These are phyloP conservation scores for Gobio occitaniae DNA, from an alignment of 2,797 vertebrate genomes.

Conservation along the genomic window DNA sequence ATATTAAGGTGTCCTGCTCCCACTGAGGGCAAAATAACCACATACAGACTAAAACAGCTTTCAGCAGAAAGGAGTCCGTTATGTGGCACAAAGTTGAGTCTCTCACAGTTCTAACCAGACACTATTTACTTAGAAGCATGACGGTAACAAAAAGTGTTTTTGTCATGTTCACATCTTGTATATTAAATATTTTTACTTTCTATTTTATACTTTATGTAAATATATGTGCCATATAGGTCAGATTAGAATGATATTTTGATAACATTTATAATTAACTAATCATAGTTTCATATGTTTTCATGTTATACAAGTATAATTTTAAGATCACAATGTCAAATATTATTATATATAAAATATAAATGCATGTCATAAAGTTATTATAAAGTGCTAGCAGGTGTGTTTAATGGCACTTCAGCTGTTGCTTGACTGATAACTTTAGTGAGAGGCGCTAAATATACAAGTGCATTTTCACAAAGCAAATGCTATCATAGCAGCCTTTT, in stretches of 20 bases:
- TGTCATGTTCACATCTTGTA: not conserved
- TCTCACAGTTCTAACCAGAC: not conserved
- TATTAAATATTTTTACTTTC: not conserved
- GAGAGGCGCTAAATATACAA: not conserved
- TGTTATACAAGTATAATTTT: not conserved
- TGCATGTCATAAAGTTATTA: not conserved
- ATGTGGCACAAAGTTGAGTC: too few relatives aligned
- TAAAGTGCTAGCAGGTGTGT: not conserved
- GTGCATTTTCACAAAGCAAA: not conserved
- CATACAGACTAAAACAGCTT: not conserved
- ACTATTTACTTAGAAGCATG: not conserved
- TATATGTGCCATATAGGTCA: not conserved
- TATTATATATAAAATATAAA: not conserved
- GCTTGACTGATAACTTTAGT: not conserved
- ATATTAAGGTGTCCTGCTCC: too few relatives aligned
- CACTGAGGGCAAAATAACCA: not conserved
- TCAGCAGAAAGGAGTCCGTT: not conserved
- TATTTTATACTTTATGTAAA: not conserved
- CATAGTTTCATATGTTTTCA: not conserved
- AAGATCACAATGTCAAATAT: not conserved
- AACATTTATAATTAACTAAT: not conserved
- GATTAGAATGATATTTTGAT: not conserved
- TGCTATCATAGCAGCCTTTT: not conserved
- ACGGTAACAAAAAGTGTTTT: too few relatives aligned
- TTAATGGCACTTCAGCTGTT: not conserved